Evolutionary conservation across 2,888 invertebrate genomes (phyloP).

Genomic region (Tricholauxania praeusta): DNA sequence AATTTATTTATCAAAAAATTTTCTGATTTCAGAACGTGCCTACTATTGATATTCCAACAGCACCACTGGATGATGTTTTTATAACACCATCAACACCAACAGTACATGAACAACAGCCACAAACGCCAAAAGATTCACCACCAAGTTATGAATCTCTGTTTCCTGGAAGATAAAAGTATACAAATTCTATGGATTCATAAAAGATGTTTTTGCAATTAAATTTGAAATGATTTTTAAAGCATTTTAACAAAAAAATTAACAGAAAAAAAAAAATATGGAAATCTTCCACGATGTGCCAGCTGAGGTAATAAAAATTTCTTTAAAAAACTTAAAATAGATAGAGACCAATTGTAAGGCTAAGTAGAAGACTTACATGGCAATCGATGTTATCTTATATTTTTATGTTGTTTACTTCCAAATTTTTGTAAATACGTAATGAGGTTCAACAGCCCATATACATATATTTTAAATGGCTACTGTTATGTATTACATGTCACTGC

Average conservation of each 20-base stretch:
- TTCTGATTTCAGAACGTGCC: slow-evolving; percentile 55
- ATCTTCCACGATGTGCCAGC: slow-evolving; percentile 53
- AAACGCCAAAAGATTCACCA: slow-evolving; percentile 64
- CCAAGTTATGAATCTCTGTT: slow-evolving; percentile 66
- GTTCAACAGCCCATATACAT: too few relatives aligned
- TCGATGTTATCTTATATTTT: too few relatives aligned
- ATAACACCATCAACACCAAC: slow-evolving; percentile 47
- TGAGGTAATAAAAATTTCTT: slow-evolving; percentile 9
- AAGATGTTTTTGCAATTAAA: slow-evolving; percentile 26
- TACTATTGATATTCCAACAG: slow-evolving; percentile 59
- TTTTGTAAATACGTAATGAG: too few relatives aligned
- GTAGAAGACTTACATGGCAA: too few relatives aligned
- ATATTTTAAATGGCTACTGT: too few relatives aligned
- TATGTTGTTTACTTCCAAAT: too few relatives aligned
- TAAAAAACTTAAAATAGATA: too few relatives aligned
- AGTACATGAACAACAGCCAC: slow-evolving; percentile 51
- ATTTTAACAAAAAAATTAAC: slow-evolving; percentile 23
- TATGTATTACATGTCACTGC: too few relatives aligned
- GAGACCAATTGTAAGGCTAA: too few relatives aligned
- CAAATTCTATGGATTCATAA: background rate
- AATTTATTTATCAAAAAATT: background rate
- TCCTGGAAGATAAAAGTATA: slow-evolving; percentile 62
- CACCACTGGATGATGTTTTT: slow-evolving; percentile 49
- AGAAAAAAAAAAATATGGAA: slow-evolving; percentile 16
- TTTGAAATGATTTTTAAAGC: slow-evolving; percentile 37